Evolutionary conservation across 2,797 vertebrate genomes (phyloP).

Genomic region (Microtus californicus): DNA sequence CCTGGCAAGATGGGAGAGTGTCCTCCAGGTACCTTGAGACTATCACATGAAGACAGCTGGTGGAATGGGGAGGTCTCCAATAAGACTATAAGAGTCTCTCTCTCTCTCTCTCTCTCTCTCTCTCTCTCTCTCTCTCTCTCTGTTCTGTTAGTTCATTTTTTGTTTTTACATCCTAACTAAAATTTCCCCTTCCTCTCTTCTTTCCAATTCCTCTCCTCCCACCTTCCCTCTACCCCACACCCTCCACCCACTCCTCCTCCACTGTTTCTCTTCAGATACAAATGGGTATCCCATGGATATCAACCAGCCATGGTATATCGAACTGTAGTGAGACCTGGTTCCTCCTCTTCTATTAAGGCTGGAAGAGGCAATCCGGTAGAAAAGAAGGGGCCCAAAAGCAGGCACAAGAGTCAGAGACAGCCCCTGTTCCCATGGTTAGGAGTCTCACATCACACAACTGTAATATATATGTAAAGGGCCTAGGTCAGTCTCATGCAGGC

Average conservation of each 20-base stretch:
- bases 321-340: not conserved
- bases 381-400: not conserved
- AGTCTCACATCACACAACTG: not conserved
- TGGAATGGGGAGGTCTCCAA: no score
- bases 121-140: no score
- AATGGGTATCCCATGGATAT: not conserved
- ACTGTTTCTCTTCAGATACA: not conserved
- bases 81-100: accelerated
- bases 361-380: not conserved
- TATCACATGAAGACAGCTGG: no score
- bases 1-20: no score
- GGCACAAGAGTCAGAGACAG: not conserved
- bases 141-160: not conserved
- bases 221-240: not conserved
- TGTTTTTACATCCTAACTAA: not conserved
- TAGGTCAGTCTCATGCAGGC: not conserved
- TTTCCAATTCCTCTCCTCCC: not conserved
- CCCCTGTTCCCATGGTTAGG: not conserved
- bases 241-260: not conserved
- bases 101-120: not conserved
- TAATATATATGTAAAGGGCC: not conserved
- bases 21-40: not conserved
- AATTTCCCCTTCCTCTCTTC: not conserved
- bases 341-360: not conserved
- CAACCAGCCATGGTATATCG: not conserved